phyloP scores from a whole-genome alignment of 2,888 invertebrate genomes.

The Leptinotarsa tumamoca region DNA sequence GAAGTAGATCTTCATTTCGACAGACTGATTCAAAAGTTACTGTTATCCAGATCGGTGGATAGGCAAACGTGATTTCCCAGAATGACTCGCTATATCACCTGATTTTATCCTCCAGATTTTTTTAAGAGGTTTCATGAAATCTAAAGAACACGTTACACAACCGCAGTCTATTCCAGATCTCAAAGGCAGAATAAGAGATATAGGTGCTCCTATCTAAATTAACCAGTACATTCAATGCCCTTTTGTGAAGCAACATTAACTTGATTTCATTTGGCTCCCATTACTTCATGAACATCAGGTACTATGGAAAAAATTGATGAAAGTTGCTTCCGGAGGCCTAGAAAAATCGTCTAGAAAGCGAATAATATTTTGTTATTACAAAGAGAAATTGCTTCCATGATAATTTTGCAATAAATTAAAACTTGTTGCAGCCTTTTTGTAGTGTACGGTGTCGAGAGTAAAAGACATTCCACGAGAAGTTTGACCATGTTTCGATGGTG shows the following conservation, averaged over 20 bases:
- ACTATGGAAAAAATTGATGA: not conserved
- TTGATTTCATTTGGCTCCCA: not conserved
- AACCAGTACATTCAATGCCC: too few relatives aligned
- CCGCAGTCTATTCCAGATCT: too few relatives aligned
- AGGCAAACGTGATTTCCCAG: too few relatives aligned
- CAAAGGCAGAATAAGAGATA: too few relatives aligned
- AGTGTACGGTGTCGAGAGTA: slow-evolving; percentile 11
- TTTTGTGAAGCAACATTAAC: not conserved
- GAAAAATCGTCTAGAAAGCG: slow-evolving; percentile 22
- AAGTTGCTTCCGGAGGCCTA: not conserved
- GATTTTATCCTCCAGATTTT: too few relatives aligned
- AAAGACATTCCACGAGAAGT: slow-evolving; percentile 31
- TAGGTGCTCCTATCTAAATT: too few relatives aligned
- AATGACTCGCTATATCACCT: too few relatives aligned
- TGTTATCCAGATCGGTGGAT: too few relatives aligned
- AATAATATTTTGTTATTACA: slow-evolving; percentile 24
- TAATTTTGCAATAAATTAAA: slow-evolving; percentile 20
- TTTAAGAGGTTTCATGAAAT: too few relatives aligned
- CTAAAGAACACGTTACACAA: too few relatives aligned
- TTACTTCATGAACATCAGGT: not conserved
- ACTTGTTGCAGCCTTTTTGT: slow-evolving; percentile 13
- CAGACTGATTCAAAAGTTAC: too few relatives aligned
- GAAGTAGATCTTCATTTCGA: too few relatives aligned
- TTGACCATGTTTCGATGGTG: slow-evolving; percentile 36
- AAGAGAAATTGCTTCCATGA: slow-evolving; percentile 28